phyloP scores from a whole-genome alignment of 1,140 invertebrate genomes.

The Dendroctonus valens region DNA sequence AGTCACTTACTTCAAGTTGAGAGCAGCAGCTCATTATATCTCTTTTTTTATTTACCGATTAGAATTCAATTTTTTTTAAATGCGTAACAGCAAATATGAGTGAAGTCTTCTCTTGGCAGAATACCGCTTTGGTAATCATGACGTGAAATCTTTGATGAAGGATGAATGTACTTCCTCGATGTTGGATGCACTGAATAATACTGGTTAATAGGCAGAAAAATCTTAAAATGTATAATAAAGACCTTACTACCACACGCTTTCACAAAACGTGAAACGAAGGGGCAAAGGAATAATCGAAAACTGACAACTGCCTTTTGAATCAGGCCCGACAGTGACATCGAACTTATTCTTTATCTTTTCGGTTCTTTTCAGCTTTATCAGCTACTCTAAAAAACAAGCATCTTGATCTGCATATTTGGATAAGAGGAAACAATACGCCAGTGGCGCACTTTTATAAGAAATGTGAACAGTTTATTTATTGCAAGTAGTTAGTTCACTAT shows the following conservation, averaged over 20 bases:
- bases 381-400: constrained; percentile 19
- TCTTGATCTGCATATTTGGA: constrained; percentile 19
- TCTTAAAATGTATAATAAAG: no score
- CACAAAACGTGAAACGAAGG: constrained; percentile 1
- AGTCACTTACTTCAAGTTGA: constrained; percentile 20
- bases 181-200: no score
- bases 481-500: no score
- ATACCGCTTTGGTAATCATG: no score
- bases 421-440: constrained; percentile 11
- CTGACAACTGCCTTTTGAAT: constrained; percentile 13
- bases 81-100: constrained; percentile 8
- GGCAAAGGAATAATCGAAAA: constrained; percentile 6
- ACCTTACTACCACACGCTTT: neutral
- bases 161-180: no score
- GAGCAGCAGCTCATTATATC: constrained; percentile 19
- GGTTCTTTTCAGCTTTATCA: constrained; percentile 17
- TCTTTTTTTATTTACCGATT: constrained; percentile 1
- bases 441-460: neutral
- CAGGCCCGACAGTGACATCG: constrained; percentile 10
- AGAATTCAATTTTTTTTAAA: neutral
- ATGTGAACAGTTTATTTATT: no score
- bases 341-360: constrained; percentile 16
- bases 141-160: no score
- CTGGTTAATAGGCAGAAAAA: no score
- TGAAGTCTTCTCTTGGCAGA: neutral